phyloP scores from a whole-genome alignment of 1,140 invertebrate species.

The Oncopodura yosiiana region DNA sequence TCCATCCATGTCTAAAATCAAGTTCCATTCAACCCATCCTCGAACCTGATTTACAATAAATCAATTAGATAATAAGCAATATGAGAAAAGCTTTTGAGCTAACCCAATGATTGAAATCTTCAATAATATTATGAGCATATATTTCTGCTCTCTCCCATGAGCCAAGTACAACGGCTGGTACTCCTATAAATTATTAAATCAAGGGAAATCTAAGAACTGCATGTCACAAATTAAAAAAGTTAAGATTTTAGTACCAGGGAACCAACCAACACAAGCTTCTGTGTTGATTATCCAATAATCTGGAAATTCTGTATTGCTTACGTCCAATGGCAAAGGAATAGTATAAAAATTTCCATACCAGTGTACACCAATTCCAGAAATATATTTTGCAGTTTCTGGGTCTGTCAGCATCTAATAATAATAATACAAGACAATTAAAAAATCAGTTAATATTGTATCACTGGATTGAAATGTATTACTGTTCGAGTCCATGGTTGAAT shows the following conservation, averaged over 20 bases:
- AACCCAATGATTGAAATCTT: conserved; percentile 58
- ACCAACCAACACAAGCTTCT: conserved; percentile 45
- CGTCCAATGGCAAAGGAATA: conserved; percentile 44
- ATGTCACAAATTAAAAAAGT: too few relatives aligned
- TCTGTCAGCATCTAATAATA: too few relatives aligned
- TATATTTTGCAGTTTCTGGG: conserved; percentile 49
- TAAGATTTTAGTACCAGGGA: too few relatives aligned
- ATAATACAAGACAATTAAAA: conserved; percentile 52
- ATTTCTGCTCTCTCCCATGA: conserved; percentile 59
- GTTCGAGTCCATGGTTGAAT: too few relatives aligned
- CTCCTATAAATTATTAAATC: background rate
- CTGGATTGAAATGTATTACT: too few relatives aligned
- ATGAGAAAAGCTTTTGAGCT: too few relatives aligned
- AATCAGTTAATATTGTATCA: conserved; percentile 51
- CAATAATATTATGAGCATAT: conserved; percentile 59
- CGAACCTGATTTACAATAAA: conserved; percentile 21
- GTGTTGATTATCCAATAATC: conserved; percentile 63
- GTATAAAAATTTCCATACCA: conserved; percentile 58
- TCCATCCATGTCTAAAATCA: conserved; percentile 43
- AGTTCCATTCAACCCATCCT: conserved; percentile 84
- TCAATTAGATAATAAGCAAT: background rate
- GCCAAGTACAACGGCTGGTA: conserved; percentile 50
- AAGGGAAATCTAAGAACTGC: too few relatives aligned
- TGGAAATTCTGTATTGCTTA: conserved; percentile 45
- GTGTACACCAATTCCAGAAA: conserved; percentile 68